Evolutionary conservation across 2,113 vertebrate genomes (phyloP).

Genomic region (Leptobrachium leishanense): DNA sequence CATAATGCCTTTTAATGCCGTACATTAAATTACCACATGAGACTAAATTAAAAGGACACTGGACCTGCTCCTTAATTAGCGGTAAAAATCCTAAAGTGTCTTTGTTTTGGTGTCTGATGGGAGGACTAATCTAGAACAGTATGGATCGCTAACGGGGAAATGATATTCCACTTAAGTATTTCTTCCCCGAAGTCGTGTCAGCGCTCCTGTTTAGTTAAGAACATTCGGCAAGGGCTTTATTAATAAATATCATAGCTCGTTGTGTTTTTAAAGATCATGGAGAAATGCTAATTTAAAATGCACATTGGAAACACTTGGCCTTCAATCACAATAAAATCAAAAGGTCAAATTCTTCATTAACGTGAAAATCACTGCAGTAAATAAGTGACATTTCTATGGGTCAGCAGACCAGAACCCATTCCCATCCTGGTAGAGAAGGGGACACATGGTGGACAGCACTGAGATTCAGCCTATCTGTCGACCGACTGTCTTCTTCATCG

Average conservation of each 20-base stretch:
- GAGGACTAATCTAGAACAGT: too few relatives aligned
- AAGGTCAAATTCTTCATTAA: constrained; percentile 55
- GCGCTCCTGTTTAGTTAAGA: neutral
- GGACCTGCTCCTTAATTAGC: too few relatives aligned
- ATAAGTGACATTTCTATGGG: constrained; percentile 29
- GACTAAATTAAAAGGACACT: too few relatives aligned
- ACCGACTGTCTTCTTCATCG: constrained; percentile 38
- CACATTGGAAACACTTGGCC: constrained; percentile 24
- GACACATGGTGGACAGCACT: constrained; percentile 19
- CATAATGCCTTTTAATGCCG: too few relatives aligned
- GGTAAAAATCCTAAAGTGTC: too few relatives aligned
- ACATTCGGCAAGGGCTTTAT: neutral
- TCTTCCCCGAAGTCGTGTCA: neutral
- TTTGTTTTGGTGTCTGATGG: too few relatives aligned
- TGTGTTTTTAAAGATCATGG: constrained; percentile 44
- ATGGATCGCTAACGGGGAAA: too few relatives aligned
- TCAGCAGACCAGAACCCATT: constrained; percentile 16
- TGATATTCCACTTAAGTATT: too few relatives aligned
- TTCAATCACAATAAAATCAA: constrained; percentile 44
- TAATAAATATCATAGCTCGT: neutral
- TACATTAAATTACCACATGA: too few relatives aligned
- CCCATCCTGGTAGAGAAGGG: neutral
- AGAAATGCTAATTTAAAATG: constrained; percentile 23
- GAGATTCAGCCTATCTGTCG: constrained; percentile 29
- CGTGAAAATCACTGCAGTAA: constrained; percentile 40